phyloP scores from a whole-genome alignment of 1,140 invertebrate genomes.

The Bombus balteatus region DNA sequence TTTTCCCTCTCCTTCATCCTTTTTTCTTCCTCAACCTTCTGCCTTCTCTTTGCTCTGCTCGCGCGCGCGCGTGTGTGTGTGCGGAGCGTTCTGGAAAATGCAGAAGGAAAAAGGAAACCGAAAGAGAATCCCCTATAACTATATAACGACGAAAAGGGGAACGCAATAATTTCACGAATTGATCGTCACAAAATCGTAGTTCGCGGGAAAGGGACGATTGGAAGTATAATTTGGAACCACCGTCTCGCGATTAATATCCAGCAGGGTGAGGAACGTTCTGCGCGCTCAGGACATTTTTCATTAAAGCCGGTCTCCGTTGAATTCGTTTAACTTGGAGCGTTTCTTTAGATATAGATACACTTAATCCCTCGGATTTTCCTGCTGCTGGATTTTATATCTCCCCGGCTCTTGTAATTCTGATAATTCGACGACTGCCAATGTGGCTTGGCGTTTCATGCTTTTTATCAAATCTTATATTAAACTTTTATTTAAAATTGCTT shows the following conservation, averaged over 20 bases:
- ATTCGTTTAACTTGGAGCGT: constrained; percentile 63
- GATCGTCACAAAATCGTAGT: constrained; percentile 63
- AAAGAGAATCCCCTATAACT: constrained; percentile 32
- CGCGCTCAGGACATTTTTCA: constrained; percentile 64
- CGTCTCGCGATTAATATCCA: constrained; percentile 70
- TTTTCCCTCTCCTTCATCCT: constrained; percentile 13
- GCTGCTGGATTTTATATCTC: constrained; percentile 21
- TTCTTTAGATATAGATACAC: constrained; percentile 53
- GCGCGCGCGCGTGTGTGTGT: neutral
- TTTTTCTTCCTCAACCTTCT: constrained; percentile 29
- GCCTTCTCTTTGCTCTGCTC: constrained; percentile 35
- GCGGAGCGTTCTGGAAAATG: constrained; percentile 44
- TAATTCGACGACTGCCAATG: constrained; percentile 18
- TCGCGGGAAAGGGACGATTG: constrained; percentile 66
- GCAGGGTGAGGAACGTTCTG: constrained; percentile 30
- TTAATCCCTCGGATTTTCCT: constrained; percentile 34
- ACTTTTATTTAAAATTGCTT: neutral
- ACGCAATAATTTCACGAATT: constrained; percentile 68
- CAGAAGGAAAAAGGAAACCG: constrained; percentile 27
- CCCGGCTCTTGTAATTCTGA: constrained; percentile 9
- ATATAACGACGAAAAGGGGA: constrained; percentile 33
- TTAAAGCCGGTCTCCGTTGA: constrained; percentile 62
- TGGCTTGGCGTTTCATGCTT: neutral
- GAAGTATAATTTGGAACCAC: constrained; percentile 68
- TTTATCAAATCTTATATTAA: neutral